Evolutionary conservation across 1,140 invertebrate genomes (phyloP), one percentile per base, ranked within the genome.

Genomic region (Penaeus indicus): DNA sequence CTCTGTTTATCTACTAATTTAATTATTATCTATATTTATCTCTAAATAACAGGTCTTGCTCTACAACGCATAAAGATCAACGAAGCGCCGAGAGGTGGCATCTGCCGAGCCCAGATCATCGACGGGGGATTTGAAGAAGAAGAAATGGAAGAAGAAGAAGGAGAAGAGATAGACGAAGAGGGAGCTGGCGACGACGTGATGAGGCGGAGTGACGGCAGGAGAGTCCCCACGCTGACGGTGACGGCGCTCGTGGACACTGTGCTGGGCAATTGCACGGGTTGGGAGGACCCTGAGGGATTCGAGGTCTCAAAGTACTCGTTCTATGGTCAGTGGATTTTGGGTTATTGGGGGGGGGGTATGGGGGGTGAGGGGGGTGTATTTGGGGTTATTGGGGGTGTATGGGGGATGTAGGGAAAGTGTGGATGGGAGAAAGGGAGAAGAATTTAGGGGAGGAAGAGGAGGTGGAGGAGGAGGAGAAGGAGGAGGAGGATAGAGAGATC

Each of bases 251-350:
- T 88, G 54, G 81, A 90, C 25, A 54, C 75, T 11, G 87, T 90
- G 42, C 19, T 82, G 3, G 47, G 83, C 22, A 88, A 88, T 47
- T 90, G 90, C 78, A 27, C 64, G 16, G 90, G 77, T 32, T 90
- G 90, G 90, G 21, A 75, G 38, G 90, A 90, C 38, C 90, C 90
- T 21, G 90, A 90, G 38, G 86, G 86, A 0, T 86, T 88, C 54
- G 81, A 75, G 22, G 60, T 90, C 22, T 18, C 62, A 13, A 90
- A 88, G 63, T 90, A 90, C 78, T 75, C 86, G 63, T 90, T 85
- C 78, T 90, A 88, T 81, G 90, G 90, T 90, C 60, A 69, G 85
- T 83, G 54, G 32, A 27, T 13, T 60, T 69, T 21, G 16, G 54
- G 32, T 7, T 64, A 38, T 69, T 2, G 27, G 25, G 32, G 18